These are phyloP conservation scores for Mesitornis unicolor DNA, from an alignment of 2,113 vertebrate genomes.

Conservation along the genomic window DNA sequence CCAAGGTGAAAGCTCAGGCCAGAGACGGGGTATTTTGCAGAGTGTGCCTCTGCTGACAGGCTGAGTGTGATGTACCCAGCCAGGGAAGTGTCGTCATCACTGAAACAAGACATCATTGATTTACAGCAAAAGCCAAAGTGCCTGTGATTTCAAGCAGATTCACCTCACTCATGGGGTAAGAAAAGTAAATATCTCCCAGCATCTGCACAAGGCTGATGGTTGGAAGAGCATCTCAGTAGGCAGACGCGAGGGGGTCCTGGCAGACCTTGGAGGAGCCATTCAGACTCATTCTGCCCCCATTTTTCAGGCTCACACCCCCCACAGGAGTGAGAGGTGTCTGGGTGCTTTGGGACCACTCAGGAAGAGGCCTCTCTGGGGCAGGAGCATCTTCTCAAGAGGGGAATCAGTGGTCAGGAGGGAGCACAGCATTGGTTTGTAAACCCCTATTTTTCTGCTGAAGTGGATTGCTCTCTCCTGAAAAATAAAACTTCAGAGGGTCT, in stretches of 20 bases:
- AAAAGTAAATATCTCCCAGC: not conserved
- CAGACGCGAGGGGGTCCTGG: rapidly evolving
- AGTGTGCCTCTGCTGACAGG: not conserved
- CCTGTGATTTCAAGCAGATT: not conserved
- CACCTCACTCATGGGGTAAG: rapidly evolving
- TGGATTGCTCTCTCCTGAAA: not conserved
- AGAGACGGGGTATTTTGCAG: not conserved
- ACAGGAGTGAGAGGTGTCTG: not conserved
- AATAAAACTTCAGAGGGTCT: not conserved
- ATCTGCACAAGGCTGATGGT: not conserved
- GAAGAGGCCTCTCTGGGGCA: not conserved
- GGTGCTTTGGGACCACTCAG: not conserved
- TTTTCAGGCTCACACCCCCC: not conserved
- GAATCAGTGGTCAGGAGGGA: not conserved
- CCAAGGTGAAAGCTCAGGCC: not conserved
- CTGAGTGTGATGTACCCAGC: rapidly evolving
- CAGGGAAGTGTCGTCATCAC: not conserved
- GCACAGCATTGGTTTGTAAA: not conserved
- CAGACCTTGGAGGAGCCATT: not conserved
- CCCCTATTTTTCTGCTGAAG: not conserved
- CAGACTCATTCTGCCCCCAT: not conserved
- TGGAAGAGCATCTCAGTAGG: not conserved
- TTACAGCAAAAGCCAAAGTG: not conserved
- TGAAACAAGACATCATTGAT: not conserved
- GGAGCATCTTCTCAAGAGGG: not conserved